phyloP scores from a whole-genome alignment of 2,888 invertebrate genomes.

The Standfussiana lucernea region DNA sequence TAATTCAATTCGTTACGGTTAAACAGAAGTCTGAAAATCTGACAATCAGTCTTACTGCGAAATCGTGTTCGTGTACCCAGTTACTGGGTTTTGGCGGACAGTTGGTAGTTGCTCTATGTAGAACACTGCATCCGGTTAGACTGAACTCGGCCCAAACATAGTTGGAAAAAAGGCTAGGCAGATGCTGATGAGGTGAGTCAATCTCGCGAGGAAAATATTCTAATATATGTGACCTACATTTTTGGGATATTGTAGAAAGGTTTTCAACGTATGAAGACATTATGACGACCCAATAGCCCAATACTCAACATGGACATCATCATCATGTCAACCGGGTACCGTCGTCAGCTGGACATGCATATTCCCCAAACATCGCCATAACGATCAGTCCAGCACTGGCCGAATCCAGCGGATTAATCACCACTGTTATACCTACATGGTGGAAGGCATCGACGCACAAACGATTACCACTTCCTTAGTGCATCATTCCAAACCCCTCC shows the following conservation, averaged over 20 bases:
- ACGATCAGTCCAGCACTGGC: neutral
- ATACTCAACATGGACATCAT: neutral
- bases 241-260: too few species aligned
- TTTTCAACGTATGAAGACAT: neutral
- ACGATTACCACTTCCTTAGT: neutral
- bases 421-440: neutral
- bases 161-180: neutral
- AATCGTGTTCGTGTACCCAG: neutral
- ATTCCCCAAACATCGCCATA: too few species aligned
- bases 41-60: neutral
- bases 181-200: neutral
- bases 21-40: neutral
- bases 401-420: neutral
- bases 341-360: neutral
- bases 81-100: neutral
- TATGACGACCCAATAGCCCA: neutral
- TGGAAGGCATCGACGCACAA: neutral
- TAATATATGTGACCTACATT: too few species aligned
- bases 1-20: too few species aligned
- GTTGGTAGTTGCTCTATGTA: too few species aligned
- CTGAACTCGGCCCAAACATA: neutral
- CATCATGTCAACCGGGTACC: neutral
- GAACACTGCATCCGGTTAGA: neutral
- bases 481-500: too few species aligned
- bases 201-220: neutral